Base-by-base conservation (phyloP, 2,113 vertebrate genomes). In the Mesoclemmys tuberculata region DNA sequence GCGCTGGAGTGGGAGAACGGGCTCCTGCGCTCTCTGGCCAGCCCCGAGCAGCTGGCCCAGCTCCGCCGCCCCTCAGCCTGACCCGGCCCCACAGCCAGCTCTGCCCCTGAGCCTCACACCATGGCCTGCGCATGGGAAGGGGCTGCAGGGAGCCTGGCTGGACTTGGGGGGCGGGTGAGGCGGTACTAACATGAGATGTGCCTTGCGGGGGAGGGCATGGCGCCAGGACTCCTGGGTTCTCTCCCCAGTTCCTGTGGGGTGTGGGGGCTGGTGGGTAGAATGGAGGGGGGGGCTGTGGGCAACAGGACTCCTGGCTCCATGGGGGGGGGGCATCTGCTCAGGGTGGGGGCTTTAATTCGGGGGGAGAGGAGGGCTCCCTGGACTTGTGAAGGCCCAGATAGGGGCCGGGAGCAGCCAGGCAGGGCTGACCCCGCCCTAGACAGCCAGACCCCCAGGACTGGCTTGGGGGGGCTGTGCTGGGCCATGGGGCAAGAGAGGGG, bases 1-100 rank as follows among this genome's bases (percentile, higher is more conserved):
- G 96, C 97, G 0, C 94, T 99, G 96, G 98, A 99, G 94, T 97
- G 97, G 87, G 98, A 99, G 92, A 99, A 99, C 18, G 93, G 93
- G 64, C 90, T 98, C 64, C 96, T 99, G 71, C 98, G 98, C 35
- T 95, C 98, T 49, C 96, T 98, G 68, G 98, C 98, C 95, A 96
- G 92, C 54, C 6, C 90, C 0, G 94, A 95, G 49, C 96, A 97
- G 88, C 90, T 92, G n/a, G 38, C 89, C 18, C 92, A 95, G 84
- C 64, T 94, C 3, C 90, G 86, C 14, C 77, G 6, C 41, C 82
- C 10, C 78, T 18, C 52, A 6, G 52, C 26, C 68, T 85, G 78
- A 51, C 52, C 49, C 24, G 8, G 46, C 46, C 46, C 41, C 78
- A 6, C 55, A 27, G 89, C 41, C 46, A 8, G 46, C 5, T 8